A percentile compares a stretch with the other conserved stretches of the same genome.
These are phyloP conservation scores for Xerus inauris DNA, from an alignment of 2,113 vertebrate genomes.

Conservation along the genomic window DNA sequence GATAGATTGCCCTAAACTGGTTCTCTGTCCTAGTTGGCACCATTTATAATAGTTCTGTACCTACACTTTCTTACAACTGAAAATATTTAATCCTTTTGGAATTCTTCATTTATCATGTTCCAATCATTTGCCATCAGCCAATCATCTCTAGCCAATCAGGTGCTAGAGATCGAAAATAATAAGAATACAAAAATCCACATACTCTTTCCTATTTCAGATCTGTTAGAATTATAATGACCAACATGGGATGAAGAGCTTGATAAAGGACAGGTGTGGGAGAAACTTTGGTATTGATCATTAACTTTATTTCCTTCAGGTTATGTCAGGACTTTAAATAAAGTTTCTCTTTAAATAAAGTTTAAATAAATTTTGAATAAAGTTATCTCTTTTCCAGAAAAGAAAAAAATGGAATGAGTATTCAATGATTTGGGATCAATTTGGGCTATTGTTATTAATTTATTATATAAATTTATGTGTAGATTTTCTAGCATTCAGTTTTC, in stretches of 20 bases:
- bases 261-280: background rate
- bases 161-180: background rate
- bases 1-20: background rate
- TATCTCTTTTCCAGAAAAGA: background rate
- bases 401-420: background rate
- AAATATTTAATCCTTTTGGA: background rate
- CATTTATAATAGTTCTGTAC: background rate
- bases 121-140: too few species aligned
- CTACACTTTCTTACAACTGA: background rate
- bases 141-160: too few species aligned
- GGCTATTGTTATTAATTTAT: background rate
- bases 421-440: background rate
- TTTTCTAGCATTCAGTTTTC: background rate
- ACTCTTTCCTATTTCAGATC: background rate
- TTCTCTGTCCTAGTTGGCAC: background rate
- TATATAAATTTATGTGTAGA: background rate
- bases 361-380: too few species aligned
- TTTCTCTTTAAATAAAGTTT: background rate
- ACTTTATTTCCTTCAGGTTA: background rate
- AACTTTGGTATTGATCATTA: background rate
- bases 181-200: background rate
- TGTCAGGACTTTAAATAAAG: background rate
- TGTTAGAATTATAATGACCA: background rate
- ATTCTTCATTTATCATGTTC: background rate
- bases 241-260: background rate